A percentile compares a stretch with the other conserved stretches of the same genome.
Evolutionary conservation across 2,797 vertebrate species (phyloP).

Genomic region (Amphiprion clarkii): DNA sequence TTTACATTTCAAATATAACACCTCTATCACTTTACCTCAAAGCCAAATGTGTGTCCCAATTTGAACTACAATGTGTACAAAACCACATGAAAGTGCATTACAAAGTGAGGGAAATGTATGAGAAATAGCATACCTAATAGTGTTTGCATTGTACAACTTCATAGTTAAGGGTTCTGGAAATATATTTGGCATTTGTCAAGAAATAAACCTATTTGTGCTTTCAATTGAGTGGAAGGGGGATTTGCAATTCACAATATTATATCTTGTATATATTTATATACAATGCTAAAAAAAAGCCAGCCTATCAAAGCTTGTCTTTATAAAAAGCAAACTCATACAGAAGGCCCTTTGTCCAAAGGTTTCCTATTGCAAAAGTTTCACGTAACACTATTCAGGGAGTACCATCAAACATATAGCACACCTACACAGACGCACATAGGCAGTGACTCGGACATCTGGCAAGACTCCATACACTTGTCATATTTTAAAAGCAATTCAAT

Average conservation of each 20-base stretch:
- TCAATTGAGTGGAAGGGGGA: conserved; percentile 64
- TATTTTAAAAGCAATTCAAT: conserved; percentile 48
- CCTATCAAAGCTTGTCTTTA: conserved; percentile 78
- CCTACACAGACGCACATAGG: conserved; percentile 74
- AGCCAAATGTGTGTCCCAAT: conserved; percentile 63
- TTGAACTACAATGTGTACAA: conserved; percentile 68
- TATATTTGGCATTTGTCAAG: conserved; percentile 82
- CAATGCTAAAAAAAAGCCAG: conserved; percentile 74
- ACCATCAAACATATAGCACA: conserved; percentile 79
- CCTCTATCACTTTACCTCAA: conserved; percentile 55
- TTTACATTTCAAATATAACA: conserved; percentile 70
- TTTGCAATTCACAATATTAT: conserved; percentile 75
- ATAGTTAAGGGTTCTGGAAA: conserved; percentile 70
- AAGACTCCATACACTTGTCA: conserved; percentile 51
- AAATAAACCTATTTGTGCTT: conserved; percentile 81
- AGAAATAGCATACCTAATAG: conserved; percentile 64
- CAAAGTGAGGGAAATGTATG: conserved; percentile 72
- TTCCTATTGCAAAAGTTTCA: conserved; percentile 81
- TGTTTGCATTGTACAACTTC: conserved; percentile 73
- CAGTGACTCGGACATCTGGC: conserved; percentile 75
- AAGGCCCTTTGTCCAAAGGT: conserved; percentile 78
- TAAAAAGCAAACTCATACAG: conserved; percentile 76
- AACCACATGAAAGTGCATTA: conserved; percentile 84
- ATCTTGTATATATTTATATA: conserved; percentile 80
- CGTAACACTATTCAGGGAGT: conserved; percentile 78